phyloP scores from a whole-genome alignment of 2,797 vertebrate genomes.

The Centroberyx gerrardi region DNA sequence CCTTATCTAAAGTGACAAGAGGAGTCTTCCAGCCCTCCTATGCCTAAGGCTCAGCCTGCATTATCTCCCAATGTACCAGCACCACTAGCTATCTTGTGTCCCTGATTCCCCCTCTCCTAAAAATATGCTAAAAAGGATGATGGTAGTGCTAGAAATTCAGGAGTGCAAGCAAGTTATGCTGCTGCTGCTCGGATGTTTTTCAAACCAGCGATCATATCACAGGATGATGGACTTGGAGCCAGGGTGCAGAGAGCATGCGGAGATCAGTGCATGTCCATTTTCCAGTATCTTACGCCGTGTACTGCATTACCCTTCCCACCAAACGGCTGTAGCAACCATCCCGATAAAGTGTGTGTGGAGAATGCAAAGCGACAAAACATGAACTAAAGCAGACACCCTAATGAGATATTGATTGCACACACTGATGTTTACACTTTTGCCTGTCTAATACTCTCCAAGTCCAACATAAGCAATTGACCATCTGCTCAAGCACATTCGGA shows the following conservation, averaged over 20 bases:
- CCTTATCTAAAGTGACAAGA: conserved; percentile 86
- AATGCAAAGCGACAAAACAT: conserved; percentile 74
- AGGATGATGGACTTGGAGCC: conserved; percentile 30
- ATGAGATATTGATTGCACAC: conserved; percentile 78
- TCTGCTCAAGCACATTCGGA: conserved; percentile 62
- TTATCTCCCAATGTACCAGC: conserved; percentile 75
- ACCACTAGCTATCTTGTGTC: conserved; percentile 68
- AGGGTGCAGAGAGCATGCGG: conserved; percentile 20
- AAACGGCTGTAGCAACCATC: conserved; percentile 51
- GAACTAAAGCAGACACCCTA: conserved; percentile 69
- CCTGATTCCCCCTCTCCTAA: conserved; percentile 60
- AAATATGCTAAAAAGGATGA: conserved; percentile 75
- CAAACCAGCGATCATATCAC: conserved; percentile 44
- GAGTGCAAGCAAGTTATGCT: conserved; percentile 43
- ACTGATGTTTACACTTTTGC: conserved; percentile 75
- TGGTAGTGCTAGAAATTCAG: conserved; percentile 57
- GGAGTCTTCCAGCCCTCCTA: conserved; percentile 73
- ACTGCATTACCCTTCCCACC: conserved; percentile 26
- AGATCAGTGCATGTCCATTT: conserved; percentile 47
- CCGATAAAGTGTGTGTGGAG: conserved; percentile 49
- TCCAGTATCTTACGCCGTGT: conserved; percentile 22
- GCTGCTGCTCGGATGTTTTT: conserved; percentile 47
- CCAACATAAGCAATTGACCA: conserved; percentile 66
- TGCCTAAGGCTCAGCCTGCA: conserved; percentile 78
- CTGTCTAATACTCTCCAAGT: conserved; percentile 65